These are phyloP conservation scores for Sialis fuliginosa DNA, from an alignment of 2,888 invertebrate species.

Conservation along the genomic window DNA sequence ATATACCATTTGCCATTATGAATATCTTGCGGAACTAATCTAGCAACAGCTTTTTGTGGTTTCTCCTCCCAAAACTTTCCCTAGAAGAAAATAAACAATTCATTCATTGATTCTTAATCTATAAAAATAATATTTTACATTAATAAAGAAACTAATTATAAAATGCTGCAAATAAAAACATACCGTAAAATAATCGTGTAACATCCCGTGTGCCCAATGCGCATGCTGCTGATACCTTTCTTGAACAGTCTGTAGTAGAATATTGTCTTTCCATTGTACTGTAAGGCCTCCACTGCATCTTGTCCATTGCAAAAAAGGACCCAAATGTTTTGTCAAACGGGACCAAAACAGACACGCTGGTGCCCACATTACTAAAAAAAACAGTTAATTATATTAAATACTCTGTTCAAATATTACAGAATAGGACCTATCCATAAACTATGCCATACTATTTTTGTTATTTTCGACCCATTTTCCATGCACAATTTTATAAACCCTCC, in stretches of 20 bases:
- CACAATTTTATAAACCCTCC: not conserved
- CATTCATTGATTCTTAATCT: not conserved
- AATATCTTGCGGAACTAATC: conserved; percentile 37
- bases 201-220: conserved; percentile 28
- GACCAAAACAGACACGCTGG: conserved; percentile 52
- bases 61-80: conserved; percentile 39
- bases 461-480: not conserved
- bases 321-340: conserved; percentile 41
- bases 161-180: not conserved
- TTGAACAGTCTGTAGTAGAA: conserved; percentile 40
- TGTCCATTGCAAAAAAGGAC: conserved; percentile 48
- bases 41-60: conserved; percentile 35
- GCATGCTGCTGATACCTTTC: conserved; percentile 39
- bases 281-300: conserved; percentile 36
- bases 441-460: not conserved
- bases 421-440: not conserved
- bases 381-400: not conserved
- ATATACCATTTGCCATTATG: conserved; percentile 25
- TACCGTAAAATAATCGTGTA: conserved; percentile 45
- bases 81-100: conserved; percentile 20
- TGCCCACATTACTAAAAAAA: conserved; percentile 42
- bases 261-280: conserved; percentile 44
- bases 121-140: not conserved
- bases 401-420: not conserved
- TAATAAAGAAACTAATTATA: not conserved